Evolutionary conservation across 2,888 invertebrate species (phyloP), one percentile per base, ranked within the genome.

Genomic region (Podotricha telesiphe): DNA sequence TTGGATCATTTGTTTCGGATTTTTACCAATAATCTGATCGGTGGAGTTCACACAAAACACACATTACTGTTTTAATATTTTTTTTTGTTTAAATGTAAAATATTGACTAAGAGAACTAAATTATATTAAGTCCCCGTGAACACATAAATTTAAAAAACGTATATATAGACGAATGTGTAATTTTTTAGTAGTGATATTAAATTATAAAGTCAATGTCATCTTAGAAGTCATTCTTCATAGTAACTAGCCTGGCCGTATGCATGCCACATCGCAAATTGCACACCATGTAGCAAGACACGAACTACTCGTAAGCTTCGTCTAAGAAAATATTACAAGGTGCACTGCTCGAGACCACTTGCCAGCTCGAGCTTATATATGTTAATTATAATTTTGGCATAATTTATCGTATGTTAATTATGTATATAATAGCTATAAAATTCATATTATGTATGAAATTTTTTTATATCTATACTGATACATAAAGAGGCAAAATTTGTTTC

Each of bases 141-240:
- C 22, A 13, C 2, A 13, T 2, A 13, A 13, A 28, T 28, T 28
- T 28, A 28, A 2, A 28, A 4, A 28, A 28, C 28, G 6, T 28
- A 28, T 28, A 28, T 28, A 28, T 4, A 28, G 28, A 28, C 6
- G 28, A 28, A 28, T 28, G 28, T 6, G 6, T 51, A 51, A 22
- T 20, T 22, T 2, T 22, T 15, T 22, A 51, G 51, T 22, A 15
- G 0, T 51, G 7, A 28, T 53, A 22, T 4, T 13, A 51, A 51
- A 51, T 53, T 53, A 53, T n/a, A 53, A 28, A 53, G 28, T n/a
- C 22, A 13, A 51, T 51, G n/a, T 51, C n/a, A 53, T 53, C n/a
- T 34, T 13, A 55, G 34, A 55, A 34, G 28, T 28, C 17, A 34
- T 34, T 55, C 55, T 55, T 55, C 55, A 17, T 11, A 5, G 17